phyloP scores from a whole-genome alignment of 2,797 vertebrate genomes.

The Amniataba percoides region DNA sequence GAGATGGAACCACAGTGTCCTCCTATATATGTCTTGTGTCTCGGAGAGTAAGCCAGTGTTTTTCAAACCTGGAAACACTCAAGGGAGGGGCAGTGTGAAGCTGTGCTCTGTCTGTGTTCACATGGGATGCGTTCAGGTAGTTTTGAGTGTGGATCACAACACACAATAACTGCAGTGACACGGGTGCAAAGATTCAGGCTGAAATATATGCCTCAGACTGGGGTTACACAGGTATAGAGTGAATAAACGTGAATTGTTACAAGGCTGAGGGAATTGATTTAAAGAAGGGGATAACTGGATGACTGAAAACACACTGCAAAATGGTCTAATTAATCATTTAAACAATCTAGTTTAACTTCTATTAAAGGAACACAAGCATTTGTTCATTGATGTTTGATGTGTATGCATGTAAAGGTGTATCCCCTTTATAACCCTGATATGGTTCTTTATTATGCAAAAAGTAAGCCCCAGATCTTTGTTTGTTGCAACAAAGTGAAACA shows the following conservation, averaged over 20 bases:
- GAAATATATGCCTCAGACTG: background rate
- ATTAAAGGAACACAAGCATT: background rate
- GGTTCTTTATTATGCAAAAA: background rate
- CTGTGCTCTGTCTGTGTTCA: background rate
- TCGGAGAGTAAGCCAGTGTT: background rate
- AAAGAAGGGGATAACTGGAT: too few species aligned
- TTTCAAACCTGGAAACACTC: conserved; percentile 4
- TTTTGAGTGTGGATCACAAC: background rate
- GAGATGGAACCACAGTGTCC: background rate
- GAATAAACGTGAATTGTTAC: background rate
- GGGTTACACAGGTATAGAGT: background rate
- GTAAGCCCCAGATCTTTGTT: too few species aligned
- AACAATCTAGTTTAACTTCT: too few species aligned
- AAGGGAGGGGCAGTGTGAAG: background rate
- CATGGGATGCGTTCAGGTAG: background rate
- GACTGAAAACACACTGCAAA: background rate
- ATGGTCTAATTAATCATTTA: too few species aligned
- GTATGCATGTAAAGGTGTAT: background rate
- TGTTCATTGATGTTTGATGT: background rate
- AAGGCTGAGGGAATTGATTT: background rate
- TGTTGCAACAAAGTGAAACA: conserved; percentile 14
- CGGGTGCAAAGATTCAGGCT: background rate
- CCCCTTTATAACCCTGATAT: background rate
- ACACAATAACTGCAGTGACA: background rate
- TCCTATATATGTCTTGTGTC: too few species aligned